Evolutionary conservation across 2,113 vertebrate species (phyloP).

Genomic region (Tetrao urogallus): DNA sequence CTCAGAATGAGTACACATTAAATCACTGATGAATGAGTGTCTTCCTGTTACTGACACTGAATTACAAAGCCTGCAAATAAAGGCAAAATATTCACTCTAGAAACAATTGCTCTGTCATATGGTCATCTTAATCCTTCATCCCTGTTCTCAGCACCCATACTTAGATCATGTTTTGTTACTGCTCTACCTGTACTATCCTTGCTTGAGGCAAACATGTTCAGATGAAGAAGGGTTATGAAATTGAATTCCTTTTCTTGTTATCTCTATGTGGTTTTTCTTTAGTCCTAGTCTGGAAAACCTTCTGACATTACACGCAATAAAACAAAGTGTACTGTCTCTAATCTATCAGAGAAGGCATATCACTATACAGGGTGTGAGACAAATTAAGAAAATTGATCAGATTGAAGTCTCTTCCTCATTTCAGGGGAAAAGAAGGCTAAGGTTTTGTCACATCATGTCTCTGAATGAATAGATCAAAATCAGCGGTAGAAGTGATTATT

Average conservation of each 20-base stretch:
- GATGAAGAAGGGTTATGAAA: neutral
- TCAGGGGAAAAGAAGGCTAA: neutral
- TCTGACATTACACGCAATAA: neutral
- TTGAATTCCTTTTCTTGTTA: neutral
- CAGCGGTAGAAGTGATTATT: neutral
- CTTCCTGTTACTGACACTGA: neutral
- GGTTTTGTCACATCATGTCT: neutral
- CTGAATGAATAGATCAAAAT: neutral
- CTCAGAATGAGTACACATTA: neutral
- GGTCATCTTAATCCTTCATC: neutral
- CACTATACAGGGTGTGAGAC: neutral
- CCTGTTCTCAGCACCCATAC: neutral
- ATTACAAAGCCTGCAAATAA: neutral
- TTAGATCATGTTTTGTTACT: neutral
- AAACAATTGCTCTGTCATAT: neutral
- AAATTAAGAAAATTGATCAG: neutral
- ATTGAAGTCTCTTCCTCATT: neutral
- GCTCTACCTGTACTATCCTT: neutral
- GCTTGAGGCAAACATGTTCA: neutral
- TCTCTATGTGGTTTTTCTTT: neutral
- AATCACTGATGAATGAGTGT: fast-evolving
- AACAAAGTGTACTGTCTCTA: neutral
- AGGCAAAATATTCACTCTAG: neutral
- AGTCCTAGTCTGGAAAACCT: neutral
- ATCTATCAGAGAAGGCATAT: neutral